phyloP scores from a whole-genome alignment of 2,888 invertebrate species.

The Trichogramma dendrolimi region DNA sequence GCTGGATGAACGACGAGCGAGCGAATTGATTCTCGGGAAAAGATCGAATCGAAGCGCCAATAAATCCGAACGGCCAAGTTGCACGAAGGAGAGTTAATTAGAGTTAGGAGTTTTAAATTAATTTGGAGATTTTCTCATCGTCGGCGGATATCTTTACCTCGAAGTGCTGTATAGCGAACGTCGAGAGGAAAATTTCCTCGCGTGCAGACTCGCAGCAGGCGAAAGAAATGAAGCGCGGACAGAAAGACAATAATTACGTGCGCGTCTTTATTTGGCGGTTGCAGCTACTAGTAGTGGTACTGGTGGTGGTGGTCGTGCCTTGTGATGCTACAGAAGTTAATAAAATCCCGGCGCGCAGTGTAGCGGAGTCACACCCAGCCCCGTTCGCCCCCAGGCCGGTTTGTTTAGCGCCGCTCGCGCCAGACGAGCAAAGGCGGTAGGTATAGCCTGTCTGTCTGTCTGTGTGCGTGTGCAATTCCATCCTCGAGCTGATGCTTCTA shows the following conservation, averaged over 20 bases:
- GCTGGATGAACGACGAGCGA: too few relatives aligned
- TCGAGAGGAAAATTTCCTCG: too few relatives aligned
- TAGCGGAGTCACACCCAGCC: conserved; percentile 36
- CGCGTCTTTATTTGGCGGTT: conserved; percentile 48
- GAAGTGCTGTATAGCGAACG: too few relatives aligned
- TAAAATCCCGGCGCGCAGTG: conserved; percentile 46
- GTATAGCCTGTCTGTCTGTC: conserved; percentile 37
- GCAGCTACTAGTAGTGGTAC: not conserved
- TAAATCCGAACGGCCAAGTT: too few relatives aligned
- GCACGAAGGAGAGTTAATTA: too few relatives aligned
- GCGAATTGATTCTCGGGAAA: too few relatives aligned
- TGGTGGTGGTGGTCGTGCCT: conserved; percentile 30
- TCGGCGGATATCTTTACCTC: too few relatives aligned
- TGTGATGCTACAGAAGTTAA: conserved; percentile 50
- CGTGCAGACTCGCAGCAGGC: not conserved
- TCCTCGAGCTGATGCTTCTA: too few relatives aligned
- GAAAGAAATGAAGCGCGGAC: conserved; percentile 44
- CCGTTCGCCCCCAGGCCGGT: conserved; percentile 40
- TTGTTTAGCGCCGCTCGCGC: conserved; percentile 44
- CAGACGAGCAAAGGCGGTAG: not conserved
- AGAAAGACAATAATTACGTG: conserved; percentile 51
- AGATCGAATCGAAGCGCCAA: too few relatives aligned
- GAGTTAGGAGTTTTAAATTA: too few relatives aligned
- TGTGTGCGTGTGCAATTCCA: conserved; percentile 29
- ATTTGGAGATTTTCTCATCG: too few relatives aligned